Base-by-base conservation (phyloP, 2,797 vertebrate genomes). In the Lagodon rhomboides region DNA sequence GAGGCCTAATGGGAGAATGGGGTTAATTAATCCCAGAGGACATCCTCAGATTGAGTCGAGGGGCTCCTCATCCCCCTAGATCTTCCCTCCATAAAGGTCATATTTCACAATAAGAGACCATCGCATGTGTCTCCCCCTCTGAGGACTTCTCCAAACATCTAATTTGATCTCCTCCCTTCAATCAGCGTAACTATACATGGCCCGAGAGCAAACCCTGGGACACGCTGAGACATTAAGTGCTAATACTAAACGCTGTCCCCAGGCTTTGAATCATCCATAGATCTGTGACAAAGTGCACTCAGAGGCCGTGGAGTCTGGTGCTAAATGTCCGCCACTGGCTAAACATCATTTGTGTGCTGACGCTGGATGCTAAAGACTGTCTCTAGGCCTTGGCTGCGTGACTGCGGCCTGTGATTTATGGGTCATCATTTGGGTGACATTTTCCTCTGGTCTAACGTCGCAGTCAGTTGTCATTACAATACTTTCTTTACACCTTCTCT, bases 21-120 rank as follows among this genome's bases (percentile, higher is more conserved):
- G 91, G 89, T 89, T 93, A 93, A 93, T 94, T 93, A 92, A 89
- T 91, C 85, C 91, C 80, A 86, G 83, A 87, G 91, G 92, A 93
- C 80, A 90, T 87, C 70, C 30, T 86, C 62, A 69, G 68, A 91
- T 70, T 85, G 72, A 77, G 72, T 20, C 87, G 71, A 87, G 88
- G 79, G 82, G 70, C 88, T 84, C 60, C 79, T 70, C 66, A 62
- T 49, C 84, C 87, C 84, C 75, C 72, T 65, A 73, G 79, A 89
- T 83, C 78, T 90, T 78, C 83, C 91, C 81, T 75, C 62, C 58
- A 80, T 92, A 94, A 94, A 94, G 94, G 93, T 94, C 94, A 94
- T 51, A 87, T 82, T 93, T 90, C 77, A 84, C 85, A 91, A 85
- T 85, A 89, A 87, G 77, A 77, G 79, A 82, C 79, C 68, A 74